Evolutionary conservation across 2,113 vertebrate species (phyloP).

Genomic region (Trachemys scripta): DNA sequence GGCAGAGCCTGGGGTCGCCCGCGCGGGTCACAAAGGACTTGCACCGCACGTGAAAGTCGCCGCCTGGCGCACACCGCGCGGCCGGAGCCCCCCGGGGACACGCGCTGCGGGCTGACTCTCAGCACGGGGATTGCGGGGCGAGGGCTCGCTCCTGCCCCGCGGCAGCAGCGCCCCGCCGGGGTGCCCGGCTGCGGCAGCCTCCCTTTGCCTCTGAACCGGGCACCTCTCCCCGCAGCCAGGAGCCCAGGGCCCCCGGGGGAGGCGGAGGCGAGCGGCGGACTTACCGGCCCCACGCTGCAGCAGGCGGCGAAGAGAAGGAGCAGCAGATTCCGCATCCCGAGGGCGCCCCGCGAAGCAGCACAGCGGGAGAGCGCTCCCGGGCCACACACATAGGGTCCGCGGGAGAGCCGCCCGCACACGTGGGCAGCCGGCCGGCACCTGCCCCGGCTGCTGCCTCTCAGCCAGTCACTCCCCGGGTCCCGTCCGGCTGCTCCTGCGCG

Average conservation of each 20-base stretch:
- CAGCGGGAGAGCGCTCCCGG: not conserved
- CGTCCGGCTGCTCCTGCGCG: no score
- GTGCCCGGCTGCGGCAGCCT: no score
- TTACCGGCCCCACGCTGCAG: constrained; percentile 50
- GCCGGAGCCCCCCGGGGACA: no score
- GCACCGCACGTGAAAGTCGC: no score
- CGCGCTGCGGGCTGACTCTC: no score
- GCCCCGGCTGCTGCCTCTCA: not conserved
- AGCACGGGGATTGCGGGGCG: no score
- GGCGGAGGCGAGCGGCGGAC: constrained; percentile 1
- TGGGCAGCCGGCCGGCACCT: not conserved
- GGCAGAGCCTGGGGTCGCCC: no score
- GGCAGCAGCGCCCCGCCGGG: no score
- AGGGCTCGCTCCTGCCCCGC: no score
- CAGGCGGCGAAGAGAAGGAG: constrained; percentile 37
- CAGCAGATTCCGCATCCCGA: constrained; percentile 50
- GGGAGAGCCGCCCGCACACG: no score
- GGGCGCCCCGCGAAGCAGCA: not conserved
- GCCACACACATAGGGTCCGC: not conserved
- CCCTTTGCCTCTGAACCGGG: not conserved
- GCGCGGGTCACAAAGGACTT: no score
- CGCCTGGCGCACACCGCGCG: no score
- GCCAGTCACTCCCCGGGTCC: not conserved
- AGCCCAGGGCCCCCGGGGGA: not conserved
- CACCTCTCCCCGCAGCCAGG: not conserved